A percentile compares a stretch with the other conserved stretches of the same genome.
Evolutionary conservation across 1,140 invertebrate species (phyloP).

Genomic region (Drosophila rhopaloa): DNA sequence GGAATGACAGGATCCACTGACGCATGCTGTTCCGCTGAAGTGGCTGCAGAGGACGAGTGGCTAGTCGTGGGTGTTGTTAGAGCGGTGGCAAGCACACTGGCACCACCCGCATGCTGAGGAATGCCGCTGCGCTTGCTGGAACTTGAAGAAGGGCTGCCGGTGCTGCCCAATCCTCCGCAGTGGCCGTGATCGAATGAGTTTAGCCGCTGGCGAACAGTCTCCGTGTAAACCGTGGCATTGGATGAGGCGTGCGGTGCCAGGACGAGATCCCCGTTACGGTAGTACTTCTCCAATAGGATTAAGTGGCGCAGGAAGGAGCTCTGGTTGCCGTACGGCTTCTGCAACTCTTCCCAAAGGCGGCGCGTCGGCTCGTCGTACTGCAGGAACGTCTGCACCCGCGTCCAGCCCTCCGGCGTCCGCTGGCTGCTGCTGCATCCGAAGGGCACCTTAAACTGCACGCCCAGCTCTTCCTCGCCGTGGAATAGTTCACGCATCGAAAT

Average conservation of each 20-base stretch:
- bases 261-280: slow-evolving; percentile 90
- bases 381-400: slow-evolving; percentile 90
- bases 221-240: slow-evolving; percentile 91
- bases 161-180: slow-evolving; percentile 56
- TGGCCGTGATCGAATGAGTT: slow-evolving; percentile 89
- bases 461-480: slow-evolving; percentile 92
- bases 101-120: neutral
- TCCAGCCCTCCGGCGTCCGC: slow-evolving; percentile 91
- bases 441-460: slow-evolving; percentile 87
- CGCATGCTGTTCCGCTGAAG: slow-evolving; percentile 1
- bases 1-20: slow-evolving; percentile 47
- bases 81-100: slow-evolving; percentile 46
- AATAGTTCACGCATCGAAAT: slow-evolving; percentile 92
- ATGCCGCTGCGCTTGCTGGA: slow-evolving; percentile 20
- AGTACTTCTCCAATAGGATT: slow-evolving; percentile 92
- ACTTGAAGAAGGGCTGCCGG: neutral
- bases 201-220: slow-evolving; percentile 91
- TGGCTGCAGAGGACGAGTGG: neutral
- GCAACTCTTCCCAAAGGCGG: slow-evolving; percentile 91
- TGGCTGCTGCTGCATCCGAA: slow-evolving; percentile 79
- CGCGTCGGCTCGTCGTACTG: slow-evolving; percentile 93
- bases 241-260: slow-evolving; percentile 89
- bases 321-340: slow-evolving; percentile 93
- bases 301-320: slow-evolving; percentile 93
- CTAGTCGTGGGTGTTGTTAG: slow-evolving; percentile 20